phyloP scores from a whole-genome alignment of 2,113 vertebrate species.

The Aythya baeri region DNA sequence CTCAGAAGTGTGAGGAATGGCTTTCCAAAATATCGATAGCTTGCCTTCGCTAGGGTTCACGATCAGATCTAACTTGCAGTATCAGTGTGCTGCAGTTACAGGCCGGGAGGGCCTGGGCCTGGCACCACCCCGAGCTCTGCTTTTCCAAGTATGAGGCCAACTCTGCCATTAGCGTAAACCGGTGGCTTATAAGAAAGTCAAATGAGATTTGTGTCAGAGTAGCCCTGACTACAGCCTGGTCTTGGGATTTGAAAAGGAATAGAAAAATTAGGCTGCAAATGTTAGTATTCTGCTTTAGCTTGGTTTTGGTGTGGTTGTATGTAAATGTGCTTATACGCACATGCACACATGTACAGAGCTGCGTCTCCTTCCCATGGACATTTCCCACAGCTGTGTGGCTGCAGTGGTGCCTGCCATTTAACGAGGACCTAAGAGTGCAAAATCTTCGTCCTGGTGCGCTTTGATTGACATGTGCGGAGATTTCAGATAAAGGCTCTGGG shows the following conservation, averaged over 20 bases:
- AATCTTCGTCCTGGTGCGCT: neutral
- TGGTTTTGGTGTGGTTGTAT: neutral
- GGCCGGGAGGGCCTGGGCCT: neutral
- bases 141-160: neutral
- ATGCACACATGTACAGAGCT: accelerated
- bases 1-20: constrained; percentile 57
- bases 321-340: neutral
- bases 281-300: neutral
- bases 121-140: neutral
- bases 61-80: constrained; percentile 19
- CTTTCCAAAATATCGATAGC: constrained; percentile 47
- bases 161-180: neutral
- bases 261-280: neutral
- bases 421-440: neutral
- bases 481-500: neutral
- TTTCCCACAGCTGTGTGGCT: neutral
- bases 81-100: neutral
- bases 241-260: neutral
- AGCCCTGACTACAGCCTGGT: neutral
- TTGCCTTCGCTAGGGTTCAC: neutral
- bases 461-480: constrained; percentile 1
- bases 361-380: neutral
- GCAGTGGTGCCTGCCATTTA: neutral
- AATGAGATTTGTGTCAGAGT: neutral
- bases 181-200: neutral